These are phyloP conservation scores for Pentamera pediparva DNA, from an alignment of 53 echinoderm and acorn worm genomes.

Conservation along the genomic window DNA sequence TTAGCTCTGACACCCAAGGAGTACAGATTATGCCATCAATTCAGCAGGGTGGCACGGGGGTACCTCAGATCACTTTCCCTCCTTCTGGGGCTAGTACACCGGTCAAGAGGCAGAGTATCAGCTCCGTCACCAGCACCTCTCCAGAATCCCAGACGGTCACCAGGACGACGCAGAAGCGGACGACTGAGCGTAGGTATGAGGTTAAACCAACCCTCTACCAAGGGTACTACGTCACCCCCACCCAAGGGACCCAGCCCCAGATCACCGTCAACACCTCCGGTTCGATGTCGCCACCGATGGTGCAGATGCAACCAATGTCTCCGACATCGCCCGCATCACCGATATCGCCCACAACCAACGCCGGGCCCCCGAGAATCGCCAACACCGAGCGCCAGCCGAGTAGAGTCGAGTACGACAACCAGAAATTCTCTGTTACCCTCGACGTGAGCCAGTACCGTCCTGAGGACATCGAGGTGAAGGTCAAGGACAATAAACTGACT, in stretches of 20 bases:
- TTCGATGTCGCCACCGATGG: background rate
- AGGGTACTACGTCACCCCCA: conserved; percentile 85
- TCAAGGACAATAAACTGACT: conserved; percentile 87
- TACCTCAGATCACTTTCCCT: conserved; percentile 59
- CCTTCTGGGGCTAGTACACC: conserved; percentile 46
- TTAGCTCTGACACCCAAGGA: conserved; percentile 46
- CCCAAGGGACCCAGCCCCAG: conserved; percentile 41
- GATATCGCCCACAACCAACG: background rate
- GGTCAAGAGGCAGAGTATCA: conserved; percentile 47
- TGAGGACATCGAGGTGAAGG: conserved; percentile 93
- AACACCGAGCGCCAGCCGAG: conserved; percentile 72
- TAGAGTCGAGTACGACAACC: conserved; percentile 83
- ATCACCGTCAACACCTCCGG: conserved; percentile 37
- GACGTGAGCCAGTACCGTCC: conserved; percentile 90
- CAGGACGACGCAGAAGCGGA: conserved; percentile 54
- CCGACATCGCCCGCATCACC: background rate
- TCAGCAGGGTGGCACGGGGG: conserved; percentile 29
- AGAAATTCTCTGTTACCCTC: conserved; percentile 82
- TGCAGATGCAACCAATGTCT: background rate
- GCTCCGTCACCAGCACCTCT: conserved; percentile 35
- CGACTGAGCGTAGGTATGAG: conserved; percentile 42
- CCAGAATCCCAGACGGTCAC: conserved; percentile 55
- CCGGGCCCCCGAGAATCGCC: conserved; percentile 34
- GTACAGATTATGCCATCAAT: conserved; percentile 45
- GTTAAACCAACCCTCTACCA: conserved; percentile 61